Evolutionary conservation across 2,888 invertebrate species (phyloP), one percentile per base, ranked within the genome.

Genomic region (Sussaba pulchella): DNA sequence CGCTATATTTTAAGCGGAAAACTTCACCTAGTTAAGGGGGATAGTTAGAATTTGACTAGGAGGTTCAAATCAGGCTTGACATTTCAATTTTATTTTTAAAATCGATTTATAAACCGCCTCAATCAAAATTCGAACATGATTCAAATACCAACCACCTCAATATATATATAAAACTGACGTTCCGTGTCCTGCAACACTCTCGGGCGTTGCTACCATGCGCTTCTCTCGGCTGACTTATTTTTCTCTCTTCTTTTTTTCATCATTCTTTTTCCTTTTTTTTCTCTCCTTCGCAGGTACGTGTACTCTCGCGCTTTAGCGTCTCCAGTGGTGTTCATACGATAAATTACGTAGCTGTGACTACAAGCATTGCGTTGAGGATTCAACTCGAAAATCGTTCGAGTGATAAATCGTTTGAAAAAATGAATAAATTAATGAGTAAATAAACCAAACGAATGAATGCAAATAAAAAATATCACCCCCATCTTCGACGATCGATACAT

Each of bases 271-370:
- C 57, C 21, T 45, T 45, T 17, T n/a, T 26, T 17, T 26, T 50
- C 41, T 61, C 41, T 61, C 43, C 21, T 43, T 54, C 50, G 50
- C 50, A 39, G 66, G 31, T 57, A 57, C 57, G 6, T 1, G 10
- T 71, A 59, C 72, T 54, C 78, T 63, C 54, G 69, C 63, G 64
- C 78, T 78, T 78, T 57, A 74, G 70, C 73, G 63, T 64, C 54
- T n/a, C 64, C 69, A 41, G 45, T 73, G 64, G 79, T 73, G 67
- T 66, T 74, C 70, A 31, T 74, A 74, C 57, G 19, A 74, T 79
- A 66, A 79, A 79, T 79, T 66, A 74, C 47, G 45, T 64, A 39
- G 43, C 69, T 57, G 64, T 70, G 52, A 50, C 12, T 70, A 43
- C 63, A 41, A 39, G 57, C 36, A 36, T 19, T 39, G 45, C 31